These are phyloP conservation scores for Antrozous pallidus DNA, from an alignment of 2,797 vertebrate genomes.

Conservation along the genomic window DNA sequence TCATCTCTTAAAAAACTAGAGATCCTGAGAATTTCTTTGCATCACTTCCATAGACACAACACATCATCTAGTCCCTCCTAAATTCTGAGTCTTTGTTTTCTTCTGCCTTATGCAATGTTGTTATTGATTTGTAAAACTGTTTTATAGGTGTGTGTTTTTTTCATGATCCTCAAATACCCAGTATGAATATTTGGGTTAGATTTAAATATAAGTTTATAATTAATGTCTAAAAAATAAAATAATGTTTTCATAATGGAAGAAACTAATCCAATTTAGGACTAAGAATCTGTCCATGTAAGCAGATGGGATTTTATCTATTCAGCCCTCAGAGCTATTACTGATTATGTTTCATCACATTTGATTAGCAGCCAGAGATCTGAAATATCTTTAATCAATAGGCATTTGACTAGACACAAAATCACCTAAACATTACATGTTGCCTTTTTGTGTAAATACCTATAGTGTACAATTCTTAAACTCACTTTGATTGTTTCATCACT, in stretches of 20 bases:
- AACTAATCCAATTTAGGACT: conserved; percentile 21
- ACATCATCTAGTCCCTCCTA: background rate
- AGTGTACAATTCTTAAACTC: background rate
- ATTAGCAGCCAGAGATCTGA: conserved; percentile 9
- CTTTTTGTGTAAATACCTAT: background rate
- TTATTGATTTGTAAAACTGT: background rate
- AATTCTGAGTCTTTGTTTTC: background rate
- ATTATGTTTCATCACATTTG: conserved; percentile 9
- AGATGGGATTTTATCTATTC: background rate
- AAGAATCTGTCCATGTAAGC: conserved; percentile 5
- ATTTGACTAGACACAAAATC: background rate
- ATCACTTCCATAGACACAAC: background rate
- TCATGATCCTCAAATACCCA: background rate
- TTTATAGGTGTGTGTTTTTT: background rate
- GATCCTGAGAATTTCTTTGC: background rate
- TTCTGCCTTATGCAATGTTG: background rate
- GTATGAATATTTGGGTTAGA: background rate
- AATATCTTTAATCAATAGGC: conserved; percentile 17
- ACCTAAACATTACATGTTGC: conserved; percentile 22
- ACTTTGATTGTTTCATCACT: background rate
- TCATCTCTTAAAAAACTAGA: background rate
- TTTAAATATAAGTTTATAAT: background rate
- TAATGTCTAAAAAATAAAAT: conserved; percentile 23
- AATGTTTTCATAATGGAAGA: background rate
- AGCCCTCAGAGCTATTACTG: background rate